Evolutionary conservation across 2,797 vertebrate genomes (phyloP).

Genomic region (Tragelaphus eurycerus): DNA sequence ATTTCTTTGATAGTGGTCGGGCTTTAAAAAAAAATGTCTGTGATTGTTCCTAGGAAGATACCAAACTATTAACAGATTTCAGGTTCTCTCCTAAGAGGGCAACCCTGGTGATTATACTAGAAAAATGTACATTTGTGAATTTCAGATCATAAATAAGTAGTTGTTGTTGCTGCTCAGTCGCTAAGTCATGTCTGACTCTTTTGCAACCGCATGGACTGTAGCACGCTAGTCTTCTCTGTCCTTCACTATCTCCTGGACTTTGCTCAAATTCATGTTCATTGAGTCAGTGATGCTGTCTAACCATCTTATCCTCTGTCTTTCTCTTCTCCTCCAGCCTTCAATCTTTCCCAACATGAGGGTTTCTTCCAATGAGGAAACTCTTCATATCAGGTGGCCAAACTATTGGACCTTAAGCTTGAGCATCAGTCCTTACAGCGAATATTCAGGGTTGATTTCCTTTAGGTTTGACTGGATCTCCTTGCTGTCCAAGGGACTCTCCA

Average conservation of each 20-base stretch:
- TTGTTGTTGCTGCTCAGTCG: fast-evolving
- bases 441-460: background rate
- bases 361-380: fast-evolving
- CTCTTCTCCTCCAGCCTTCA: background rate
- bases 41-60: background rate
- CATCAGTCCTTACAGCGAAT: background rate
- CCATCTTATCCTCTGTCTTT: background rate
- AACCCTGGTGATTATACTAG: background rate
- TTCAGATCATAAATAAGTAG: background rate
- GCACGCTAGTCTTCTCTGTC: background rate
- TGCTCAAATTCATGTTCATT: background rate
- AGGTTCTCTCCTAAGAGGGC: background rate
- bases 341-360: background rate
- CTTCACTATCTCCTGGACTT: background rate
- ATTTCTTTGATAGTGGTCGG: background rate
- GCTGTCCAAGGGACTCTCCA: background rate
- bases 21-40: background rate
- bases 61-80: background rate
- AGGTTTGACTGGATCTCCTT: background rate
- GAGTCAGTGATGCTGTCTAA: background rate
- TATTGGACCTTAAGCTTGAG: background rate
- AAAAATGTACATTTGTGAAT: background rate
- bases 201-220: background rate
- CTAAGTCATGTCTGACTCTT: background rate
- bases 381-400: background rate